These are phyloP conservation scores for Neoitamus cyanurus DNA, from an alignment of 2,888 invertebrate genomes.

Conservation along the genomic window DNA sequence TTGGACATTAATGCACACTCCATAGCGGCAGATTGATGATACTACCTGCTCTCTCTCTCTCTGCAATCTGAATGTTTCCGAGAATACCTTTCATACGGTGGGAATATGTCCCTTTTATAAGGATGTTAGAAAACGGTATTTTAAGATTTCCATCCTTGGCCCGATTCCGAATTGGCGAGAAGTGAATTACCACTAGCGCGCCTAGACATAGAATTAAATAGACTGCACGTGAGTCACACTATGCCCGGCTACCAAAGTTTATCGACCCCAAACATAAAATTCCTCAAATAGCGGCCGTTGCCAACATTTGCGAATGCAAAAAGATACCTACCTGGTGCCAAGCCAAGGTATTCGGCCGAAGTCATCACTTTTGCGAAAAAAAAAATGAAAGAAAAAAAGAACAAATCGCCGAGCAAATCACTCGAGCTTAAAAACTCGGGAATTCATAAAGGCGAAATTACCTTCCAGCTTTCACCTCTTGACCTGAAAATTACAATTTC, in stretches of 20 bases:
- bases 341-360: not conserved
- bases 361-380: not conserved
- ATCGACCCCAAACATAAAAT: not conserved
- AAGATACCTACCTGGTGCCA: not conserved
- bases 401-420: not conserved
- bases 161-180: too few relatives aligned
- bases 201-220: not conserved
- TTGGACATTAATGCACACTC: too few relatives aligned
- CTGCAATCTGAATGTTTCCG: too few relatives aligned
- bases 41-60: too few relatives aligned
- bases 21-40: too few relatives aligned
- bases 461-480: conserved; percentile 14
- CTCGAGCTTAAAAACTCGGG: not conserved
- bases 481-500: conserved; percentile 35
- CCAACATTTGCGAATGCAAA: not conserved
- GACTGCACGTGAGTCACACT: not conserved
- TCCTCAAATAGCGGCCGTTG: not conserved
- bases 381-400: not conserved
- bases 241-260: not conserved
- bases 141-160: too few relatives aligned
- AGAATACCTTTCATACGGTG: too few relatives aligned
- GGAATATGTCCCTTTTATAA: too few relatives aligned
- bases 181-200: too few relatives aligned
- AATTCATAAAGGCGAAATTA: conserved; percentile 5
- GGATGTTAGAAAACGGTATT: too few relatives aligned